phyloP scores from a whole-genome alignment of 2,113 vertebrate species.

The Murina feae region DNA sequence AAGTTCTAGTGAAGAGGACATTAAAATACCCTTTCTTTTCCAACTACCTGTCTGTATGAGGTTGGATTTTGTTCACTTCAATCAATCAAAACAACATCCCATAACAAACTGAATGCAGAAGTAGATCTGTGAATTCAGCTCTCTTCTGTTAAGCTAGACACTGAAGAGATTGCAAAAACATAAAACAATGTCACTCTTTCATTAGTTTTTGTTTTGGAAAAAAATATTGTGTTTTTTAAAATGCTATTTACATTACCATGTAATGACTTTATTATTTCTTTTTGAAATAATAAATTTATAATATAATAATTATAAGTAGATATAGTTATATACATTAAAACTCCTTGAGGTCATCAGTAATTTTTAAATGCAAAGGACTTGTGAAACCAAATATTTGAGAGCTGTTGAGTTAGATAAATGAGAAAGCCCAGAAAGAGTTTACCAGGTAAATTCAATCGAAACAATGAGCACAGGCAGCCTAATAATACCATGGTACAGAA shows the following conservation, averaged over 20 bases:
- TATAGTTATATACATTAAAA: constrained; percentile 8
- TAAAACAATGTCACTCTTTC: background rate
- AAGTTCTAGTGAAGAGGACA: background rate
- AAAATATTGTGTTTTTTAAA: background rate
- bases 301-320: background rate
- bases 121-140: background rate
- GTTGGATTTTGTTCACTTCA: background rate
- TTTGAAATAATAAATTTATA: background rate
- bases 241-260: background rate
- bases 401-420: background rate
- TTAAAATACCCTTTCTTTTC: background rate
- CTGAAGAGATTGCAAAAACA: background rate
- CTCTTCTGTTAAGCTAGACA: background rate
- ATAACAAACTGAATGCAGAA: background rate
- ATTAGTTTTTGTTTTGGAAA: background rate
- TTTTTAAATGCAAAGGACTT: background rate
- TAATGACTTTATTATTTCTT: background rate
- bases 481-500: background rate
- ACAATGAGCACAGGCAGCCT: background rate
- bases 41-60: background rate
- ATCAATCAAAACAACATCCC: background rate
- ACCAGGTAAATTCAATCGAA: background rate
- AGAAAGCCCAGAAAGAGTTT: background rate
- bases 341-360: background rate
- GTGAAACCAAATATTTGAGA: background rate